Conservation (phyloP, 2,113 vertebrate species). For the Neomonachus schauinslandi region DNA sequence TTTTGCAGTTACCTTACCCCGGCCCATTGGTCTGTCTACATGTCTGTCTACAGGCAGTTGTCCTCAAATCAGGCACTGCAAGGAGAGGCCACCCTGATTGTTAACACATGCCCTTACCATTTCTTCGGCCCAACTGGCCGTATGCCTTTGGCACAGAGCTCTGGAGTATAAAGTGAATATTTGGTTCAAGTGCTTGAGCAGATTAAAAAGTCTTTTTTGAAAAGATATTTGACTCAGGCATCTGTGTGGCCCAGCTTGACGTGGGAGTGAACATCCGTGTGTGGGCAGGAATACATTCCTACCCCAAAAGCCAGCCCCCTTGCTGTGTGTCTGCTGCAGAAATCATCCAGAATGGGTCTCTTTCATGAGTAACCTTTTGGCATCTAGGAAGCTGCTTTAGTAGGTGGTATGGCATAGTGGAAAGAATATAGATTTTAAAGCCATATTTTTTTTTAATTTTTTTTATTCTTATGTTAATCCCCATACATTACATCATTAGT, state of each 20-base stretch:
- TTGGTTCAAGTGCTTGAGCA: not conserved
- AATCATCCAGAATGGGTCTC: not conserved
- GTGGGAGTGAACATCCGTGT: not conserved
- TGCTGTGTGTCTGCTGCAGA: not conserved
- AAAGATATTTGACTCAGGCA: not conserved
- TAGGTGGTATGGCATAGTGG: not conserved
- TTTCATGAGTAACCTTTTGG: not conserved
- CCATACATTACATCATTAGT: too few relatives aligned
- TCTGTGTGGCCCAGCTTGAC: not conserved
- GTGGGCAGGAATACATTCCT: not conserved
- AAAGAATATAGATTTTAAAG: constrained; percentile 24
- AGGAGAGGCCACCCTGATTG: not conserved
- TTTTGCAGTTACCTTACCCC: not conserved
- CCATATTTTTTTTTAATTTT: not conserved
- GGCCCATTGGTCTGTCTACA: not conserved
- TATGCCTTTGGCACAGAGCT: not conserved
- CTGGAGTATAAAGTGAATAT: not conserved
- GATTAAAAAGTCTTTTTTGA: not conserved
- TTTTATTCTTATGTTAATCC: too few relatives aligned
- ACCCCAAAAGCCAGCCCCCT: not conserved
- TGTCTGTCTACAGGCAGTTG: not conserved
- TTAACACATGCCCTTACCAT: not conserved
- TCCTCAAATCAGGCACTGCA: not conserved
- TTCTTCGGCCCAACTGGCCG: not conserved
- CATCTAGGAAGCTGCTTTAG: not conserved